Evolutionary conservation across 1,140 invertebrate genomes (phyloP), one percentile per base, ranked within the genome.

Genomic region (Hestina assimilis): DNA sequence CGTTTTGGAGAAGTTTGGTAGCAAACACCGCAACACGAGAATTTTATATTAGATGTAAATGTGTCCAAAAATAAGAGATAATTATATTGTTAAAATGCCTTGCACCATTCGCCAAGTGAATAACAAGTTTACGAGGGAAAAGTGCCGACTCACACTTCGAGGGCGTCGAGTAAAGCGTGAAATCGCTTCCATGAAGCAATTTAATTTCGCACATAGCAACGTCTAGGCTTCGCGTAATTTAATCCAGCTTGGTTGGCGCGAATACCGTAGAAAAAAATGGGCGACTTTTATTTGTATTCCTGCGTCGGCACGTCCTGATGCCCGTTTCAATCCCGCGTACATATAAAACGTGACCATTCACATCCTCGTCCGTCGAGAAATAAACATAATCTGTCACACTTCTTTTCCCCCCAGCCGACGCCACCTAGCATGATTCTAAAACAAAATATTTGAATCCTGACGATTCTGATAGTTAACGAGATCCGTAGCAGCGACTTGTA

Each of bases 271-370:
- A 58, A 58, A 62, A 81, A 77, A 77, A 79, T 71, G 38, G 50
- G 45, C 45, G 59, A 53, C 23, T 59, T 75, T 73, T 75, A 69
- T 80, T 72, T 75, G 68, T 75, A 75, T 75, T 59, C 66, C 66
- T 71, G 61, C 72, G 69, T 62, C 59, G 69, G 56, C 76, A 78
- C 75, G 79, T 77, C 55, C 70, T 62, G 56, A 50, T 55, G 59
- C 62, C 68, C 74, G 65, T 69, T 76, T 71, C 77, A 79, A 83
- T 81, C 72, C 64, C 57, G 66, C 67, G 61, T 66, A 75, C 66
- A 79, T 72, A 81, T 72, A 72, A 71, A 81, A 83, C 83, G 80
- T 86, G 83, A 86, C 79, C 74, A 73, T 80, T 80, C 71, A 77
- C 66, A 59, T 54, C 58, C 64, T 52, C 57, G 67, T 53, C 66